Base-by-base conservation (phyloP, 2,797 vertebrate genomes). In the Brotula barbata region DNA sequence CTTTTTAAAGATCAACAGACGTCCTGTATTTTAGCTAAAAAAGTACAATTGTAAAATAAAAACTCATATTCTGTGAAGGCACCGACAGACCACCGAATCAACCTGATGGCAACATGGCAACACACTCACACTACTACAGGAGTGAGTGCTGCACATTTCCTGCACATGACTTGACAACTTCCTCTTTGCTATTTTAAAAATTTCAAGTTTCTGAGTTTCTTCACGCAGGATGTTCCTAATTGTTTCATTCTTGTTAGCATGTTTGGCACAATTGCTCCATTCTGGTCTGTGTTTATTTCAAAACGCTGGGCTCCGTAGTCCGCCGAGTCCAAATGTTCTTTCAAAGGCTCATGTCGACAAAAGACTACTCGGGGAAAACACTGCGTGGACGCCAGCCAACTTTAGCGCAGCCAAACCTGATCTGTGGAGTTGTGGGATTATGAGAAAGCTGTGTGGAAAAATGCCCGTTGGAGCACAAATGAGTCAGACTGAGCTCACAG, bases 391-490 rank as follows among this genome's bases (percentile, higher is more conserved):
- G 10, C 17, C 16, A 25, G 51, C 17, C 11, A 37, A 13, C 21
- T 31, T 6, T 11, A 34, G 37, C 25, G 11, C 3, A 16, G n/a
- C 39, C 40, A 50, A 45, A 57, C 42, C 54, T 51, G 3, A 31
- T 40, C 53, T 50, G 22, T 20, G n/a, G 20, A 41, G 52, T 20
- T 23, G 34, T 31, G 52, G 44, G 39, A 52, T 52, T 55, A 42
- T 59, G 40, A 57, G 40, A 28, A 42, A 63, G 21, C 12, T 31
- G 34, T 25, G 44, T 66, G 74, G 61, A 75, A 77, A 79, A 46
- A 10, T 25, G 16, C 41, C 19, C 56, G 28, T 39, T 61, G 45
- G 56, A 77, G 79, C 71, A 79, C 54, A 57, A 66, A 20, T 75
- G 74, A 82, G 52, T 80, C 68, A 75, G 51, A 31, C 42, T 19